Evolutionary conservation across 2,888 invertebrate genomes (phyloP).

Genomic region (Erebia epiphron): DNA sequence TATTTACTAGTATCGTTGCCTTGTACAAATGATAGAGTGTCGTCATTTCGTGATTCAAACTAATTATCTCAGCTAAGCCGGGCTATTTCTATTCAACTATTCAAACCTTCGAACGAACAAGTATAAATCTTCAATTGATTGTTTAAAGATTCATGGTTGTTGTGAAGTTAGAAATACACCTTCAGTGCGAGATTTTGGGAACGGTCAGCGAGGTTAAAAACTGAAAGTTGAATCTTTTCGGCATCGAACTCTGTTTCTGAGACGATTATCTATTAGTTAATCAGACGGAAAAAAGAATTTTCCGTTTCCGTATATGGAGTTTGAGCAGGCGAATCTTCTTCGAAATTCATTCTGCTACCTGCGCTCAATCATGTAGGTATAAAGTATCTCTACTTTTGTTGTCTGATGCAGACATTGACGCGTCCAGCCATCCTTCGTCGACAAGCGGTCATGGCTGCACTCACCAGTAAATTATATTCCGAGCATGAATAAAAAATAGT

Average conservation of each 20-base stretch:
- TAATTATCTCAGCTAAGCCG: conserved; percentile 30
- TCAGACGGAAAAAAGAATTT: not conserved
- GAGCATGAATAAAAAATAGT: too few relatives aligned
- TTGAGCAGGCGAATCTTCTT: not conserved
- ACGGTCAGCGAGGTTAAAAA: not conserved
- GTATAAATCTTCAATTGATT: conserved; percentile 26
- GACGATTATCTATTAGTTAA: not conserved
- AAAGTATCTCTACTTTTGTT: too few relatives aligned
- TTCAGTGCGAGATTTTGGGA: not conserved
- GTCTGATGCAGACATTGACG: too few relatives aligned
- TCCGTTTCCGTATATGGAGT: not conserved
- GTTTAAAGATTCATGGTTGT: conserved; percentile 12
- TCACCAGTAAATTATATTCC: too few relatives aligned
- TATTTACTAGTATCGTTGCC: conserved; percentile 25
- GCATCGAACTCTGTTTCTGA: not conserved
- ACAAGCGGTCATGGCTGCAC: too few relatives aligned
- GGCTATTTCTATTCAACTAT: conserved; percentile 25
- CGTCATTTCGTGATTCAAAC: conserved; percentile 34
- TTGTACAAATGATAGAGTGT: conserved; percentile 30
- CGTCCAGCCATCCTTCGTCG: too few relatives aligned
- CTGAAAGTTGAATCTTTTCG: not conserved
- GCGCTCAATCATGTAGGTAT: not conserved
- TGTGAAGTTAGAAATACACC: not conserved
- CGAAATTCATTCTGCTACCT: not conserved
- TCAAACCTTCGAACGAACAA: conserved; percentile 8